phyloP scores from a whole-genome alignment of 1,140 invertebrate species.

The Radopholus similis region DNA sequence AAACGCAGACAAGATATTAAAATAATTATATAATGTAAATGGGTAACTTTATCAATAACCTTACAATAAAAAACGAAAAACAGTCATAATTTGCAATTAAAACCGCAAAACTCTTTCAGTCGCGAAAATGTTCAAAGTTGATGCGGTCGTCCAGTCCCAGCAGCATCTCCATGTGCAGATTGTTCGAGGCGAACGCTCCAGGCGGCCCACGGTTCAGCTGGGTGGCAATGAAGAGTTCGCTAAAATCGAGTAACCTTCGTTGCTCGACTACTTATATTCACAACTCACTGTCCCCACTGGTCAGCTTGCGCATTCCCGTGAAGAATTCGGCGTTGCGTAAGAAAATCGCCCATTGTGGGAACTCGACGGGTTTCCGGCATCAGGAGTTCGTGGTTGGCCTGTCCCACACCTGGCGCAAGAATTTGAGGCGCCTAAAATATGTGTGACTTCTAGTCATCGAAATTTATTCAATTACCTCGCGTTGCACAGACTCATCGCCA shows the following conservation, averaged over 20 bases:
- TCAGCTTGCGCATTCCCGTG: constrained; percentile 43
- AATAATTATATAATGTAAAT: background rate
- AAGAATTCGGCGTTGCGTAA: constrained; percentile 37
- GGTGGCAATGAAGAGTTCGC: constrained; percentile 35
- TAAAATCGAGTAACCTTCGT: constrained; percentile 16
- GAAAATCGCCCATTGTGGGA: constrained; percentile 24
- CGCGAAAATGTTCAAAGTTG: too few relatives aligned
- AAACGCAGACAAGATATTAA: background rate
- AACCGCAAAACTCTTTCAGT: constrained; percentile 48
- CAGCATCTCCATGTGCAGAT: constrained; percentile 48
- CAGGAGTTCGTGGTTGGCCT: constrained; percentile 26
- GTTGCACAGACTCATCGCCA: too few relatives aligned
- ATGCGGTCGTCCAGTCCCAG: constrained; percentile 42
- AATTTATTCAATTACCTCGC: too few relatives aligned
- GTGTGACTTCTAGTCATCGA: too few relatives aligned
- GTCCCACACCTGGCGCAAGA: too few relatives aligned
- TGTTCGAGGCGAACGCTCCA: constrained; percentile 27
- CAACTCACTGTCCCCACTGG: constrained; percentile 44
- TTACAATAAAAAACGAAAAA: constrained; percentile 11
- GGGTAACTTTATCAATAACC: background rate
- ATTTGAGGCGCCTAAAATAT: too few relatives aligned
- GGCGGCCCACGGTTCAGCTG: constrained; percentile 48
- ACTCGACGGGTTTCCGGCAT: constrained; percentile 26
- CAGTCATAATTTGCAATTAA: constrained; percentile 26
- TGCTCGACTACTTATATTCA: background rate